Conservation (phyloP, 2,113 vertebrate genomes). For the Lepus europaeus region DNA sequence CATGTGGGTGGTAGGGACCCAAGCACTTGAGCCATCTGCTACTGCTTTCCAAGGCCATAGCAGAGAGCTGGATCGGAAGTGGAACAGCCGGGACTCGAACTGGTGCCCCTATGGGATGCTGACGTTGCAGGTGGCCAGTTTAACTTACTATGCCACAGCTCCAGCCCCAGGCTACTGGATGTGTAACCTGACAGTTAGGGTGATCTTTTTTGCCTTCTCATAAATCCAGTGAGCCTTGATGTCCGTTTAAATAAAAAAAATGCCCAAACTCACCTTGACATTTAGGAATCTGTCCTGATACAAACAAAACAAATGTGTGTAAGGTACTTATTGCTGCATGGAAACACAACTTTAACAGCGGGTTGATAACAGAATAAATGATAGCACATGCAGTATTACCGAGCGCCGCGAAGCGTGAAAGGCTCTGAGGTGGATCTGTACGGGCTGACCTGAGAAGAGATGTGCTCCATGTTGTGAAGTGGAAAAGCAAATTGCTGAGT, state of each 20-base stretch:
- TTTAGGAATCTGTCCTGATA: background rate
- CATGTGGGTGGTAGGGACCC: no score
- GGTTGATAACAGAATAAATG: constrained; percentile 18
- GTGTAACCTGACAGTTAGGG: no score
- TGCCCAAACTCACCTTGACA: background rate
- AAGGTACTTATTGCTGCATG: background rate
- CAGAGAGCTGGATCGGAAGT: no score
- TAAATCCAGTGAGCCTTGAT: background rate
- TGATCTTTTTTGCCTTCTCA: background rate
- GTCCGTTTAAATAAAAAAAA: background rate
- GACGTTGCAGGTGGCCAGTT: no score
- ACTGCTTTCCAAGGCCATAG: no score
- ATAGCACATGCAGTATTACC: background rate
- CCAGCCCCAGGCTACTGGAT: no score
- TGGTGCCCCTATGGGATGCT: no score
- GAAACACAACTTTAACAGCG: background rate
- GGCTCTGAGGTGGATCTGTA: background rate
- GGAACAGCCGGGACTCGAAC: no score
- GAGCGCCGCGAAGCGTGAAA: background rate
- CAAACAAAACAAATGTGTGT: background rate
- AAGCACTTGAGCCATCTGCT: no score
- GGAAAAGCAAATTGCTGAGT: background rate
- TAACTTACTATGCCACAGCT: no score
- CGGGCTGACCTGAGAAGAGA: background rate
- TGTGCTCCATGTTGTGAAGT: background rate